Base-by-base conservation (phyloP, 1,140 invertebrate species). In the Drosophila rufa region DNA sequence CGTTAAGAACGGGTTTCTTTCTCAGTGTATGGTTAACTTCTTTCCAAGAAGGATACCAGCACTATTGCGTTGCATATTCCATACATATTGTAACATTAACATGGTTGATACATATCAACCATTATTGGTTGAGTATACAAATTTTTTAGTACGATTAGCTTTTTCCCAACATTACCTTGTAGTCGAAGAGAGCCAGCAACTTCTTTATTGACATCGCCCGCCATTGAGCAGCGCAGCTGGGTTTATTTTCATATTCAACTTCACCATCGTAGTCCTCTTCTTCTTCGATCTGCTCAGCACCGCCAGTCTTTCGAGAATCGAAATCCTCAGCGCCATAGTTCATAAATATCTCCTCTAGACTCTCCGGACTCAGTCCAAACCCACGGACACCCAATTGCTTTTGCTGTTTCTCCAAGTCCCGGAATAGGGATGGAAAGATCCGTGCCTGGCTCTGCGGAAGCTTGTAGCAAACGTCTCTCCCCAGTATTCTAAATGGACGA, bases 301-400 rank as follows among this genome's bases (percentile, higher is more conserved):
- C 67, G 11, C 59, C 59, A 17, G 4, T 0, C 5, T 25, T 19
- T 17, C 45, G 66, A 15, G 38, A 4, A 2, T 12, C 11, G 1
- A 14, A 3, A 7, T 70, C 43, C 33, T 74, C 70, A 4, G 62
- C 46, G 2, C 69, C 69, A 3, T 46, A 47, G 0, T 15, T 33
- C 69, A 71, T 71, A 70, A 94, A 95, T 27, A 97, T 97, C 92
- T 98, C 97, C 92, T 98, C 98, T 33, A 98, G 92, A 2, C 97
- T 97, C 11, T 97, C 98, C 96, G 98, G 97, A 15, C 97, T 97
- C 1, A 98, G 95, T 0, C 97, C 97, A 91, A 97, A 98, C 87
- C 96, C 97, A 59, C 70, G 53, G 2, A 55, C 14, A 50, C 70
- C 30, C 11, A 66, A 11, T 22, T 33, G 5, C 1, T 38, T 25